These are phyloP conservation scores for Archips xylosteana DNA, from an alignment of 2,888 invertebrate species.

Conservation along the genomic window DNA sequence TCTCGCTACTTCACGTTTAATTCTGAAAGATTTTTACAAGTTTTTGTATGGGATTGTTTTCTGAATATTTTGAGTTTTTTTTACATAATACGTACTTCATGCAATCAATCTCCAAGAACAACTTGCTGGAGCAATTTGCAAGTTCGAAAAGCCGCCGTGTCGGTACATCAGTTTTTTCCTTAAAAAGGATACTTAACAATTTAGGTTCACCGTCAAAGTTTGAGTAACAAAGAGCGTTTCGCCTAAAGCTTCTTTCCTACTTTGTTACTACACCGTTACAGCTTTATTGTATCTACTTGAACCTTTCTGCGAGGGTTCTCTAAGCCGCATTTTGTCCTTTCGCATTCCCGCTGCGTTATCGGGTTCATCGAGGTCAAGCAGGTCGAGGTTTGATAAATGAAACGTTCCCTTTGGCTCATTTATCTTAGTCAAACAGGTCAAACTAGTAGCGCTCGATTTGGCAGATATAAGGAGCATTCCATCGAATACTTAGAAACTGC, in stretches of 20 bases:
- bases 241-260: neutral
- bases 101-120: neutral
- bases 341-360: neutral
- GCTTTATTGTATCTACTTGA: neutral
- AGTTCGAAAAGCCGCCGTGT: neutral
- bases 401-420: slow-evolving; percentile 1
- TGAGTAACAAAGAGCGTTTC: neutral
- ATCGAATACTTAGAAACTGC: neutral
- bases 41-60: neutral
- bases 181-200: neutral
- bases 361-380: slow-evolving; percentile 10
- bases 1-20: neutral
- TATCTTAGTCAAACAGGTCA: slow-evolving; percentile 6
- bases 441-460: neutral
- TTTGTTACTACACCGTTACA: neutral
- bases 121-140: neutral
- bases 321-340: slow-evolving; percentile 1
- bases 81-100: too few relatives aligned
- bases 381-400: slow-evolving; percentile 32
- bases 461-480: neutral
- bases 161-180: neutral
- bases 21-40: too few relatives aligned
- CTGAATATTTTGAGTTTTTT: neutral
- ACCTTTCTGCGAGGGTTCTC: neutral
- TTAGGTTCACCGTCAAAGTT: neutral